Base-by-base conservation (phyloP, 2,797 vertebrate genomes). In the Acrocephalus scirpaceus region DNA sequence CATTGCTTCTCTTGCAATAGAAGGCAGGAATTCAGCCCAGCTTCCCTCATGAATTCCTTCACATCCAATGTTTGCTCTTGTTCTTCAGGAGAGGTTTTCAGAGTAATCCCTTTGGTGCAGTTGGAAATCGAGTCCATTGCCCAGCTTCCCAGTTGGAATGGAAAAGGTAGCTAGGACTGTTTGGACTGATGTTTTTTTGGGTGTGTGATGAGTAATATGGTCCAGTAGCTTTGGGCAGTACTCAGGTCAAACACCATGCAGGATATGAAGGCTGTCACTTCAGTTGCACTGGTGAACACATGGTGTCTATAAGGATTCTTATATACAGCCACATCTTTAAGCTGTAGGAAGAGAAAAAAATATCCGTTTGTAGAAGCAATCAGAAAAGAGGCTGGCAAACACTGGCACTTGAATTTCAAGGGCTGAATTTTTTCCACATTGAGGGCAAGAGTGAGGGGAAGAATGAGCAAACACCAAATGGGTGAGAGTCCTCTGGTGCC, bases 211-310 rank as follows among this genome's bases (percentile, higher is more conserved):
- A 45, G 11, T 54, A 14, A 16, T n/a, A 19, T 12, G 7, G 42
- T 91, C n/a, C 45, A 64, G 30, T 17, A 50, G 29, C 61, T 70
- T 65, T 58, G 30, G 19, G 47, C 42, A 64, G n/a, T 65, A 27
- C 7, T 27, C 47, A 13, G 19, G 19, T 57, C 42, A 65, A 57
- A 17, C 6, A 11, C 29, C 19, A 40, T 18, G n/a, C 20, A 58
- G 34, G 25, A 32, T 16, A 6, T 2, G 6, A 76, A 83, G 22
- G 22, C 10, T 64, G 38, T 26, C 47, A 22, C n/a, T 32, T 20
- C 5, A 47, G 16, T 42, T 4, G 1, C 14, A 4, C 7, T 42
- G 38, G 42, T 61, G 2, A 38, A 38, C 16, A 1, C 10, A 19
- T 38, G 38, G 9, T 58, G 3, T 4, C 13, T 40, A 1, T 19